Evolutionary conservation across 1,140 invertebrate species (phyloP).

Genomic region (Pissodes strobi): DNA sequence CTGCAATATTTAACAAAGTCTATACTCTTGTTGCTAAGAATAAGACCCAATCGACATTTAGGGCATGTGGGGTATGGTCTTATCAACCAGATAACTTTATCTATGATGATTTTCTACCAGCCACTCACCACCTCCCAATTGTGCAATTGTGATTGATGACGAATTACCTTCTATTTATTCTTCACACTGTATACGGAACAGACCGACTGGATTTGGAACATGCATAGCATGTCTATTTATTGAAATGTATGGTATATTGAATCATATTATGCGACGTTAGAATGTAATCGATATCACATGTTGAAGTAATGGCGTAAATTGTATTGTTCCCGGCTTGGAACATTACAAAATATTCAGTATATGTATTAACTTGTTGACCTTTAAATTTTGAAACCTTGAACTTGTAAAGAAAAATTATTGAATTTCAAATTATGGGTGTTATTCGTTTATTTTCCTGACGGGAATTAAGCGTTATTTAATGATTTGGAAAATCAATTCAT

Average conservation of each 20-base stretch:
- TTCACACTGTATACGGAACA: no score
- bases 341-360: no score
- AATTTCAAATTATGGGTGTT: slow-evolving; percentile 4
- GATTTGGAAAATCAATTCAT: background rate
- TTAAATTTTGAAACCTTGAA: background rate
- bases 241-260: no score
- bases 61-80: background rate
- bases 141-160: no score
- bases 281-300: no score
- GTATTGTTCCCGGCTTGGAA: no score
- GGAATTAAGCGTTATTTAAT: background rate
- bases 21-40: slow-evolving; percentile 1
- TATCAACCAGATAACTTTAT: slow-evolving; percentile 3
- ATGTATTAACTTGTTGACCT: no score
- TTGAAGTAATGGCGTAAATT: no score
- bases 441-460: background rate
- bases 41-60: background rate
- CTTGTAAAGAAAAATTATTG: slow-evolving; percentile 1
- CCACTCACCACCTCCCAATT: background rate
- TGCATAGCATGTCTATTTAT: no score
- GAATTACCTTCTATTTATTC: no score
- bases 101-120: background rate
- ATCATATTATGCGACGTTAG: no score
- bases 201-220: no score
- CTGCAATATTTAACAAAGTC: slow-evolving; percentile 2